Evolutionary conservation across 2,797 vertebrate species (phyloP), one percentile per base, ranked within the genome.

Genomic region (Morus bassanus): DNA sequence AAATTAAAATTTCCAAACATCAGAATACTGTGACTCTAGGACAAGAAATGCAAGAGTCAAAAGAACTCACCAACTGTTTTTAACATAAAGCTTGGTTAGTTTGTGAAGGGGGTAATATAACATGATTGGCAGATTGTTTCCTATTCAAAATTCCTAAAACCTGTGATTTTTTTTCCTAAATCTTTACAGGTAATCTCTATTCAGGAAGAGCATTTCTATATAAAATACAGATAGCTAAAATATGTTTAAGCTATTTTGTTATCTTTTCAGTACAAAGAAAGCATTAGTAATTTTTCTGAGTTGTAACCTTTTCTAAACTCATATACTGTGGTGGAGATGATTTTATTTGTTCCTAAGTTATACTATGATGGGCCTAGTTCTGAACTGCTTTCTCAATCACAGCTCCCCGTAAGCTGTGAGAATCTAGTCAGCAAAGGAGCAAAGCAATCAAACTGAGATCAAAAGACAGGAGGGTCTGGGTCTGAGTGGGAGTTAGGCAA

Each of bases 371-470:
- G 64, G 8, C 56, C 64, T 80, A 60, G 64, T 83, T 88, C 60
- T 85, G 85, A 87, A 53, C 69, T 0, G 9, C 53, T 85, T 93
- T 79, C 64, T 85, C 53, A 74, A 3, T 74, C 68, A 83, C 82
- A 83, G 43, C 35, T 88, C 30, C 43, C 22, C 1, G 2, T 79
- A 67, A 80, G 4, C 33, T 37, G 25, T 74, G 82, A 77, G 35
- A 85, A 85, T 73, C 46, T 46, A 63, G 64, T 67, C 72, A 74
- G 91, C 56, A 80, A 85, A 91, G 72, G 56, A 93, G 43, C 27
- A 92, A 83, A 83, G 91, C 76, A 93, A 81, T 91, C 68, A 91
- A 85, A 85, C 21, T 41, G 78, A 87, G 69, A 92, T 88, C 41
- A 80, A 89, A 92, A 88, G 69, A 41, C 25, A 65, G 46, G 68